Evolutionary conservation across 2,888 invertebrate species (phyloP).

Genomic region (Agriopis aurantiaria): DNA sequence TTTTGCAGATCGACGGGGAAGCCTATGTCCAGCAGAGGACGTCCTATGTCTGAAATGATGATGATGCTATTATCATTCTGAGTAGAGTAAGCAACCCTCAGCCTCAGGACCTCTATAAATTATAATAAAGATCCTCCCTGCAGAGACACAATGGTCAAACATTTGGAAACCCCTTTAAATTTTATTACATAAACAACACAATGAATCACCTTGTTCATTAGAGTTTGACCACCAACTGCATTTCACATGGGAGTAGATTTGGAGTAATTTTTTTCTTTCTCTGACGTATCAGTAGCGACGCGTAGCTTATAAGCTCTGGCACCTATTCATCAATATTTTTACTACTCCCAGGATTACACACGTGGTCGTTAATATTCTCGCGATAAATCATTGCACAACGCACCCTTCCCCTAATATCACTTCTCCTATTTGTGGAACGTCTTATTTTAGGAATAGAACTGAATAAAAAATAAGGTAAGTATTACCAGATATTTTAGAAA

Average conservation of each 20-base stretch:
- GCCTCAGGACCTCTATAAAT: too few species aligned
- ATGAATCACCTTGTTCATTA: too few species aligned
- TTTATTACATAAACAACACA: too few species aligned
- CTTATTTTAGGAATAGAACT: slow-evolving; percentile 27
- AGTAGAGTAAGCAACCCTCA: too few species aligned
- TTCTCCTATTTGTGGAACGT: slow-evolving; percentile 28
- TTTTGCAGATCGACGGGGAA: too few species aligned
- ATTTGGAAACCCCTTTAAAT: too few species aligned
- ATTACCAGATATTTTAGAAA: slow-evolving; percentile 27
- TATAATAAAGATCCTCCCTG: too few species aligned
- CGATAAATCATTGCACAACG: slow-evolving; percentile 29
- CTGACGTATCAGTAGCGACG: slow-evolving; percentile 32
- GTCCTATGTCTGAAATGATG: too few species aligned
- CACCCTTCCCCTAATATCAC: slow-evolving; percentile 29
- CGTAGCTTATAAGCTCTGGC: background rate
- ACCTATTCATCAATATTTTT: slow-evolving; percentile 9
- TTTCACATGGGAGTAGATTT: background rate
- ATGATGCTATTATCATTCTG: too few species aligned
- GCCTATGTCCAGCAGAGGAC: too few species aligned
- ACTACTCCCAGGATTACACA: slow-evolving; percentile 15
- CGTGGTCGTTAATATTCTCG: slow-evolving; percentile 30
- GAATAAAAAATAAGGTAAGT: slow-evolving; percentile 25
- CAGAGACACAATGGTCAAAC: too few species aligned
- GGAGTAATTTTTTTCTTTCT: slow-evolving; percentile 31
- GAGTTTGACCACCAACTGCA: background rate